These are phyloP conservation scores for Perognathus longimembris DNA, from an alignment of 2,113 vertebrate species.

Conservation along the genomic window DNA sequence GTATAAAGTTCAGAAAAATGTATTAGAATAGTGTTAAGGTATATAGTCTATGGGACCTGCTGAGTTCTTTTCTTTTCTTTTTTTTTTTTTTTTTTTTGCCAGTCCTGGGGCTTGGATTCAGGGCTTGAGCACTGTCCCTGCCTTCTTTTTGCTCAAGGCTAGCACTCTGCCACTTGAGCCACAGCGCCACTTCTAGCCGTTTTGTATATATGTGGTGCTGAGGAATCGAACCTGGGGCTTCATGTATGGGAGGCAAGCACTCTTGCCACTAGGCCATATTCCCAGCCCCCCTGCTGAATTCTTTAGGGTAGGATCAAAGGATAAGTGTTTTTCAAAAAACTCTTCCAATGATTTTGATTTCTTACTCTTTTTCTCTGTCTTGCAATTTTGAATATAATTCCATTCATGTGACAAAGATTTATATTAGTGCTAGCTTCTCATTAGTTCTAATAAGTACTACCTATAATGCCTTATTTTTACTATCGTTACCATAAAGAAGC, in stretches of 20 bases:
- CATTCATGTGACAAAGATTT: slow-evolving; percentile 19
- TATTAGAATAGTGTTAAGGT: background rate
- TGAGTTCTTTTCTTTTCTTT: slow-evolving; percentile 19
- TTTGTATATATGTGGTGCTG: no score
- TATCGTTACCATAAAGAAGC: background rate
- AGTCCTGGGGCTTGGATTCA: no score
- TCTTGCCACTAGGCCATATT: no score
- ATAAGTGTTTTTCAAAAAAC: background rate
- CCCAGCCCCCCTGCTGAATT: slow-evolving; percentile 38
- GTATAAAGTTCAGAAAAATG: slow-evolving; percentile 30
- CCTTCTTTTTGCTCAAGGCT: no score
- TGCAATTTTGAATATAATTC: slow-evolving; percentile 43
- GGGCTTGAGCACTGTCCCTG: no score
- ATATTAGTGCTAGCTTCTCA: background rate
- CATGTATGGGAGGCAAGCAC: no score
- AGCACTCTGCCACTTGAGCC: no score
- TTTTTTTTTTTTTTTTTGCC: no score
- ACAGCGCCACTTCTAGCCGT: no score
- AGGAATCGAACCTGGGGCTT: no score
- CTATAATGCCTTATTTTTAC: slow-evolving; percentile 38
- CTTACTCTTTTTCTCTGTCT: background rate
- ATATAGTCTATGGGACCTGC: background rate
- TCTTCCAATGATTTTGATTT: background rate
- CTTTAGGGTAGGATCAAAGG: background rate
- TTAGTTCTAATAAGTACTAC: slow-evolving; percentile 27